A percentile compares a stretch with the other conserved stretches of the same genome.
These are phyloP conservation scores for Chanos chanos DNA, from an alignment of 2,797 vertebrate genomes.

Conservation along the genomic window DNA sequence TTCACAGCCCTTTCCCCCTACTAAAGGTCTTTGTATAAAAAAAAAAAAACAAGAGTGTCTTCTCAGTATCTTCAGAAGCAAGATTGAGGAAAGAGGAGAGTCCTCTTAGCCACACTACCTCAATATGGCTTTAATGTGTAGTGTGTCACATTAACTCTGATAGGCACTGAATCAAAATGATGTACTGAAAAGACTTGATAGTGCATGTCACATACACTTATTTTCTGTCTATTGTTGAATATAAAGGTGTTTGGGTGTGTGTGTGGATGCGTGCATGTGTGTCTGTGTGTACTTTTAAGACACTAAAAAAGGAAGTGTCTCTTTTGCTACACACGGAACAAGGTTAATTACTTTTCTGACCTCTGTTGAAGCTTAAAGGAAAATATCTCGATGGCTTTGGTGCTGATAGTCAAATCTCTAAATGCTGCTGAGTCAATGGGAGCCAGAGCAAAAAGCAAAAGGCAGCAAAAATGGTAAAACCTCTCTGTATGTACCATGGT, in stretches of 20 bases:
- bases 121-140: too few relatives aligned
- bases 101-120: too few relatives aligned
- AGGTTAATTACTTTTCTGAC: constrained; percentile 79
- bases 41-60: too few relatives aligned
- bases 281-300: constrained; percentile 36
- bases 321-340: constrained; percentile 66
- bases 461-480: constrained; percentile 55
- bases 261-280: not conserved
- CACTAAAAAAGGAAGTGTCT: constrained; percentile 45
- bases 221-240: constrained; percentile 1
- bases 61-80: too few relatives aligned
- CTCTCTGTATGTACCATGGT: constrained; percentile 61
- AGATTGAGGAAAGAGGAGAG: too few relatives aligned
- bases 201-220: not conserved
- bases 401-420: constrained; percentile 57
- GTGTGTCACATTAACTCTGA: too few relatives aligned
- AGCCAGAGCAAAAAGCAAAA: constrained; percentile 56
- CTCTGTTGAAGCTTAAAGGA: constrained; percentile 67
- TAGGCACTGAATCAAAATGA: too few relatives aligned
- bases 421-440: constrained; percentile 70
- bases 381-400: constrained; percentile 62
- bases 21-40: too few relatives aligned
- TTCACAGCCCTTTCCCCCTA: too few relatives aligned
- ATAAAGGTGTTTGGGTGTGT: not conserved
- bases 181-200: too few relatives aligned